phyloP scores from a whole-genome alignment of 2,888 invertebrate genomes.

The Gerris lacustris region DNA sequence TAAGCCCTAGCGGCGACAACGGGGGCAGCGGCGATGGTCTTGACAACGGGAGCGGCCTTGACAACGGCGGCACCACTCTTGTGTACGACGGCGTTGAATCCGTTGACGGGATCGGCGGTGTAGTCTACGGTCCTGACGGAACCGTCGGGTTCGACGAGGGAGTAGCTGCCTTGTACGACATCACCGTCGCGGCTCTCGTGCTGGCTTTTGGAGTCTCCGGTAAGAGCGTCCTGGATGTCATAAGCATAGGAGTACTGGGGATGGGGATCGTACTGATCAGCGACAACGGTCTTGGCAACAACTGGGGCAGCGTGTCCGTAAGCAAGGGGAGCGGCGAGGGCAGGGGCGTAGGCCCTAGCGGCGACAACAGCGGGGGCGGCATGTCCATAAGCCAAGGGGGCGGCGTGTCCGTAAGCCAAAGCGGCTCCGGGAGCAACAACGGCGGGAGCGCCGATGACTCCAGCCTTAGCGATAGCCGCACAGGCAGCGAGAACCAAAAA shows the following conservation, averaged over 20 bases:
- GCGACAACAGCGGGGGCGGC: slow-evolving; percentile 19
- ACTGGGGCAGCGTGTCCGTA: slow-evolving; percentile 21
- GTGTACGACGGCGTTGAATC: slow-evolving; percentile 31
- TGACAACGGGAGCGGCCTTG: slow-evolving; percentile 19
- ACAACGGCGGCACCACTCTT: slow-evolving; percentile 21
- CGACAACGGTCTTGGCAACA: slow-evolving; percentile 17
- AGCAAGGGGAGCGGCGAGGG: neutral
- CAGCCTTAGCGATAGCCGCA: no score
- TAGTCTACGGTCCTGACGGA: slow-evolving; percentile 23
- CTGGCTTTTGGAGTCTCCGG: slow-evolving; percentile 30
- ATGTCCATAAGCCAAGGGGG: slow-evolving; percentile 16
- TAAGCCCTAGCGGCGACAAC: neutral
- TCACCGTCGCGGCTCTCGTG: slow-evolving; percentile 29
- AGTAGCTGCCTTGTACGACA: slow-evolving; percentile 29
- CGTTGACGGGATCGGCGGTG: slow-evolving; percentile 22
- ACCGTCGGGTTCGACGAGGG: slow-evolving; percentile 29
- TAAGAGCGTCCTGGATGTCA: slow-evolving; percentile 28
- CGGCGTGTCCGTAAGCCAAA: slow-evolving; percentile 15
- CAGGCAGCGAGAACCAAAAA: no score
- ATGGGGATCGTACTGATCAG: slow-evolving; percentile 28
- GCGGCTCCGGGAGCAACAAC: neutral
- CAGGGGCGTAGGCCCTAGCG: neutral
- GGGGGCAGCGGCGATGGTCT: neutral
- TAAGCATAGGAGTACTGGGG: slow-evolving; percentile 29
- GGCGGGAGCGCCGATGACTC: no score